Base-by-base conservation (phyloP, 2,797 vertebrate species). In the Darevskia nairensis region DNA sequence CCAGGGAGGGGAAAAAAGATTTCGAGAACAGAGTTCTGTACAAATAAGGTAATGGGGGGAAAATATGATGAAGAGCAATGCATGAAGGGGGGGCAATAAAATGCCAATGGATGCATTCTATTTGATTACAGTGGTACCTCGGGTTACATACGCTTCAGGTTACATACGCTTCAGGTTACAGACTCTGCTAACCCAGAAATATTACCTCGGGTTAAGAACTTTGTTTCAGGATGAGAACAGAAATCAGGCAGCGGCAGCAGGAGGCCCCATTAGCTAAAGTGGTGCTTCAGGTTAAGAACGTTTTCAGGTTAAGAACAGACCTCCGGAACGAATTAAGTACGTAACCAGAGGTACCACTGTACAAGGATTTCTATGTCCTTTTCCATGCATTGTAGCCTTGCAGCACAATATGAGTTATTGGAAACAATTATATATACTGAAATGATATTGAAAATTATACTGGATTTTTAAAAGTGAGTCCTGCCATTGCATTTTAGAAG, bases 11-110 rank as follows among this genome's bases (percentile, higher is more conserved):
- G 3, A 50, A 50, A 50, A 68, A 32, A 35, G n/a, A 78, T 50
- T 64, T 81, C 25, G 25, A 50, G 82, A 88, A 85, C 82, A 80
- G 76, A 19, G 66, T 75, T 75, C 86, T 90, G 66, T 64, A 77
- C 88, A 80, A 89, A 76, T 88, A 89, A 61, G 23, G 82, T 55
- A 86, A 88, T 50, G 89, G 82, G 93, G 69, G 32, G 88, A 90
- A 77, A 89, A 79, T 83, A 90, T 87, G 88, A 68, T 80, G 82
- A 83, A 90, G 0, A 55, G 41, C 92, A 92, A 89, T 66, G 82
- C 85, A 86, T 77, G 82, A 92, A 93, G 92, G 90, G 41, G 41
- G 41, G 41, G 41, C 50, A 94, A 91, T 91, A 92, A 94, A 94
- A 94, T 86, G 84, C 39, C 89, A 85, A 72, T 69, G 85, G 35